These are phyloP conservation scores for Chrysopa pallens DNA, from an alignment of 1,140 invertebrate species.

Conservation along the genomic window DNA sequence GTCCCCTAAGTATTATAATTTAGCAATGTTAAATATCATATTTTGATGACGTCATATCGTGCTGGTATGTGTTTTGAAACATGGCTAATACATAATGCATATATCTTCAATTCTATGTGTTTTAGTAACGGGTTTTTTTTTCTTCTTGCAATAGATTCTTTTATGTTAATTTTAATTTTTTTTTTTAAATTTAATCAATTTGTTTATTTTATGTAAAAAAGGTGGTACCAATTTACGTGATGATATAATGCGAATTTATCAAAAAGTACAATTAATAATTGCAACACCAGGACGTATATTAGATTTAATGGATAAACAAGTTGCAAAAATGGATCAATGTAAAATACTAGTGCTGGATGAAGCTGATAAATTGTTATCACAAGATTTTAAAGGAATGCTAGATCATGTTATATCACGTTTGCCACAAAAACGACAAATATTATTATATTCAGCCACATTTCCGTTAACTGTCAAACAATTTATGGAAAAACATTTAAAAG, in stretches of 20 bases:
- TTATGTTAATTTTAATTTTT: no score
- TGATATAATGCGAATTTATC: constrained; percentile 99
- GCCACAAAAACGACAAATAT: constrained; percentile 89
- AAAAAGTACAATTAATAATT: constrained; percentile 98
- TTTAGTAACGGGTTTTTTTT: no score
- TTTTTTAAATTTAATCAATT: no score
- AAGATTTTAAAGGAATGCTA: constrained; percentile 98
- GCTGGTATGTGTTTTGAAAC: no score
- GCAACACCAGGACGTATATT: constrained; percentile 98
- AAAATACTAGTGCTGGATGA: constrained; percentile 96
- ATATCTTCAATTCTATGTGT: no score
- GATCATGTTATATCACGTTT: constrained; percentile 84
- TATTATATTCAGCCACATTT: constrained; percentile 98
- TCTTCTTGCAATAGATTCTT: no score
- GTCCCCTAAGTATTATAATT: no score
- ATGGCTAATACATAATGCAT: no score
- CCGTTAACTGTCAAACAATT: constrained; percentile 98
- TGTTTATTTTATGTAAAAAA: no score
- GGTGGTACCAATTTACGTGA: constrained; percentile 93
- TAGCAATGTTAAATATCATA: no score
- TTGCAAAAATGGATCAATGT: constrained; percentile 91
- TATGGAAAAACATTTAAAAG: constrained; percentile 91
- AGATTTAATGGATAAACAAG: constrained; percentile 98
- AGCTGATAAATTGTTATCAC: constrained; percentile 96
- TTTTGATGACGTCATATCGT: no score